Conservation (phyloP, 2,113 vertebrate species). For the Gymnobelideus leadbeateri region DNA sequence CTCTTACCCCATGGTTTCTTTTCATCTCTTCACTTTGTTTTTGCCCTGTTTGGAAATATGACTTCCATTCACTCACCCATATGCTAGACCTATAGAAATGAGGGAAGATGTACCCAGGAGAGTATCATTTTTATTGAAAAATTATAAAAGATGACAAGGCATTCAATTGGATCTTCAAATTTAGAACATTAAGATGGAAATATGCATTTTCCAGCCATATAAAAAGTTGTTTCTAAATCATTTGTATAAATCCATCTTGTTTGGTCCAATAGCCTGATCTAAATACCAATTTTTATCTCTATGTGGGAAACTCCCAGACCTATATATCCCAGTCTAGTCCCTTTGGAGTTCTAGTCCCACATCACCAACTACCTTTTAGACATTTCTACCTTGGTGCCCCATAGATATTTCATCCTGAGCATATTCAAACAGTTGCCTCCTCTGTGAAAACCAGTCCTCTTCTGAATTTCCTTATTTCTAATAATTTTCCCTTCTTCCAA, state of each 20-base stretch:
- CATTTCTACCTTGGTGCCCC: background rate
- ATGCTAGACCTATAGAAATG: background rate
- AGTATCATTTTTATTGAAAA: background rate
- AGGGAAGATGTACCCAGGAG: background rate
- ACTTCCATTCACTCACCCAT: constrained; percentile 11
- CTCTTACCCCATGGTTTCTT: background rate
- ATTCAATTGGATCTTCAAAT: constrained; percentile 22
- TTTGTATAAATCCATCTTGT: background rate
- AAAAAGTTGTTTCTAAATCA: constrained; percentile 25
- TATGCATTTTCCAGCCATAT: constrained; percentile 15
- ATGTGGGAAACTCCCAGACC: background rate
- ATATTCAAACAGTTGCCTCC: background rate
- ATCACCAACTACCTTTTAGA: background rate
- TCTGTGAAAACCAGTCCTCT: background rate
- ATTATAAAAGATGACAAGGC: constrained; percentile 18
- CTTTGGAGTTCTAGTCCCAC: background rate
- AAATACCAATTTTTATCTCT: background rate
- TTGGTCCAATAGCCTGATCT: background rate
- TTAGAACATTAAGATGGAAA: constrained; percentile 20
- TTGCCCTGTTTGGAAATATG: constrained; percentile 26
- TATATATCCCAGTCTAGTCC: background rate
- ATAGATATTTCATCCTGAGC: background rate
- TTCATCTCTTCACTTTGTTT: background rate
- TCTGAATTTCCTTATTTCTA: background rate
- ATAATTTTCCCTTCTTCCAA: background rate